Percentiles rank a stretch among this genome's conserved stretches.
Evolutionary conservation across 2,113 vertebrate genomes (phyloP).

Genomic region (Entelurus aequoreus): DNA sequence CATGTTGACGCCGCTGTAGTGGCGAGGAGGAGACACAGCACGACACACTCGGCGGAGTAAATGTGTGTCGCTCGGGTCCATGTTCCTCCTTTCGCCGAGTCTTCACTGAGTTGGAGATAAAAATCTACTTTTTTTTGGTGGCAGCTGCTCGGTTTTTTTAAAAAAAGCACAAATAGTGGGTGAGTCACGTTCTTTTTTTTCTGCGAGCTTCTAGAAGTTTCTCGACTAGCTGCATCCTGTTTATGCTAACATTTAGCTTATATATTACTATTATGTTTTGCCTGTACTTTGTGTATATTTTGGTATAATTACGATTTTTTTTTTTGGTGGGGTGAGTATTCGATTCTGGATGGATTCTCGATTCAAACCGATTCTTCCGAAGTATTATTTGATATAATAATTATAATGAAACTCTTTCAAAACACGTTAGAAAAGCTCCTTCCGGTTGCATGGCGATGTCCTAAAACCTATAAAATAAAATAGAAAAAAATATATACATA

Average conservation of each 20-base stretch:
- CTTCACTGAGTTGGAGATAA: conserved; percentile 16
- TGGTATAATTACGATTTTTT: no score
- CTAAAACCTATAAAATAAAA: no score
- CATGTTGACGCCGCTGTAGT: conserved; percentile 73
- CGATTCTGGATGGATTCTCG: no score
- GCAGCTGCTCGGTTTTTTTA: conserved; percentile 13
- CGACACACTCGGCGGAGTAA: conserved; percentile 15
- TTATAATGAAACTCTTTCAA: no score
- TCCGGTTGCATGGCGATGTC: no score
- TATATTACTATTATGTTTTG: background rate
- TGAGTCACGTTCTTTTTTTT: conserved; percentile 37
- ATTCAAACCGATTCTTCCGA: no score
- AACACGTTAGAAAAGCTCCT: no score
- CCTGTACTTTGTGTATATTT: no score
- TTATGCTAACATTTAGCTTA: background rate
- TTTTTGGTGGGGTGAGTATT: no score
- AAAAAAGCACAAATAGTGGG: conserved; percentile 15
- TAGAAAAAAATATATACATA: no score
- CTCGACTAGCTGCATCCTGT: conserved; percentile 20
- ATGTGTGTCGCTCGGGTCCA: conserved; percentile 16
- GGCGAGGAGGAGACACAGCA: conserved; percentile 47
- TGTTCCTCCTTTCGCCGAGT: conserved; percentile 36
- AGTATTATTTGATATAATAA: no score
- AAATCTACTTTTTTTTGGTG: conserved; percentile 10
- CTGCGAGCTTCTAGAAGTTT: conserved; percentile 38